Conservation (phyloP, 1,140 invertebrate species). For the Anastatus disparis region DNA sequence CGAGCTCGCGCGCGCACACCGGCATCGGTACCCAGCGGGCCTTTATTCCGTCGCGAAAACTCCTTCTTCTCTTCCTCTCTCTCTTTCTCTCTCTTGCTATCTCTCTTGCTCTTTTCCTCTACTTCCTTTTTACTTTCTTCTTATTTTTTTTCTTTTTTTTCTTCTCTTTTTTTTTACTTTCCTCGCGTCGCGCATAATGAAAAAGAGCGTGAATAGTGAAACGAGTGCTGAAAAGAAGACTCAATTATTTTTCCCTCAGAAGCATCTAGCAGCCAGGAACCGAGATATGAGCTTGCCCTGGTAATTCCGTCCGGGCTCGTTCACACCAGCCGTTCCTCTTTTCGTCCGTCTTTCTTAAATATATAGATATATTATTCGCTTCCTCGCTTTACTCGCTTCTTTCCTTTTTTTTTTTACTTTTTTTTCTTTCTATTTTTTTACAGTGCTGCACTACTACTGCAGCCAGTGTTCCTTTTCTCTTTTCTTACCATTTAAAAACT, state of each 20-base stretch:
- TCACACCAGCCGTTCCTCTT: background rate
- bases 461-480: slow-evolving; percentile 16
- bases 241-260: slow-evolving; percentile 43
- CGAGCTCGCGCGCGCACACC: background rate
- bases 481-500: slow-evolving; percentile 40
- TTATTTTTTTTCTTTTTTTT: background rate
- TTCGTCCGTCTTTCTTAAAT: background rate
- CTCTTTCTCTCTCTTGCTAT: slow-evolving; percentile 13
- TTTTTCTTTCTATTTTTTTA: background rate
- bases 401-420: background rate
- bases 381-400: too few relatives aligned
- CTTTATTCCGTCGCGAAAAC: too few relatives aligned
- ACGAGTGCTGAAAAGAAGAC: slow-evolving; percentile 36
- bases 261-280: background rate
- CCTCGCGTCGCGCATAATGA: slow-evolving; percentile 35
- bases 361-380: background rate
- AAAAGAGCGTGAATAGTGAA: slow-evolving; percentile 37
- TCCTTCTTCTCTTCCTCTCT: slow-evolving; percentile 23
- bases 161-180: background rate
- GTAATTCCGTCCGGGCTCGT: slow-evolving; percentile 33
- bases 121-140: background rate
- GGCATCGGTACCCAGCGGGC: background rate
- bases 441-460: too few relatives aligned
- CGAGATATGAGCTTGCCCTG: slow-evolving; percentile 34
- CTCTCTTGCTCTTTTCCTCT: too few relatives aligned